Conservation (phyloP, 1,140 invertebrate species). For the Drosophila triauraria region DNA sequence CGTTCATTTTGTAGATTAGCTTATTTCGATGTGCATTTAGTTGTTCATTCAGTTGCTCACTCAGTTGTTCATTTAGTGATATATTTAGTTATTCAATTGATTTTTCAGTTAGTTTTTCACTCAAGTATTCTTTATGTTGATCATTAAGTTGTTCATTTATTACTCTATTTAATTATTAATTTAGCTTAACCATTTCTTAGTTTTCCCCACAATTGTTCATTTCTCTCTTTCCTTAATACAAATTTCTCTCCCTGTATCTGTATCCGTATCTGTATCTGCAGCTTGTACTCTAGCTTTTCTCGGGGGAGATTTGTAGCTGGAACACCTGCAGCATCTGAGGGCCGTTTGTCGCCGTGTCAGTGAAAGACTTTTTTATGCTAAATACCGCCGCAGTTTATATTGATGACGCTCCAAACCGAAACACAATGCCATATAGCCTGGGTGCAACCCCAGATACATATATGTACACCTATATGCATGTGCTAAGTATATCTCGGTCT, state of each 20-base stretch:
- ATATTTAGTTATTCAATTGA: too few species aligned
- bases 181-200: too few species aligned
- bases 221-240: neutral
- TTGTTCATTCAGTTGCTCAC: neutral
- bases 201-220: neutral
- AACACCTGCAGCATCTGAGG: slow-evolving; percentile 73
- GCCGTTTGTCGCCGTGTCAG: slow-evolving; percentile 48
- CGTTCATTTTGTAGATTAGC: neutral
- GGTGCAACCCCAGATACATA: slow-evolving; percentile 5
- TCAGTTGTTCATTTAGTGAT: neutral
- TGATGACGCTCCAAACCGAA: slow-evolving; percentile 67
- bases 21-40: neutral
- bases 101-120: neutral
- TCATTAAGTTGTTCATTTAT: too few species aligned
- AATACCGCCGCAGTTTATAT: slow-evolving; percentile 78
- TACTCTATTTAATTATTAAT: neutral
- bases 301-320: slow-evolving; percentile 67
- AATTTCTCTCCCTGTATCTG: neutral
- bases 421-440: slow-evolving; percentile 65
- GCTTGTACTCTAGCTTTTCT: slow-evolving; percentile 40
- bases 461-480: slow-evolving; percentile 11
- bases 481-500: slow-evolving; percentile 53
- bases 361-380: slow-evolving; percentile 82
- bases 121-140: too few species aligned
- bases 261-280: slow-evolving; percentile 32